Evolutionary conservation across 1,140 invertebrate species (phyloP), one percentile per base, ranked within the genome.

Genomic region (Papilio polytes): DNA sequence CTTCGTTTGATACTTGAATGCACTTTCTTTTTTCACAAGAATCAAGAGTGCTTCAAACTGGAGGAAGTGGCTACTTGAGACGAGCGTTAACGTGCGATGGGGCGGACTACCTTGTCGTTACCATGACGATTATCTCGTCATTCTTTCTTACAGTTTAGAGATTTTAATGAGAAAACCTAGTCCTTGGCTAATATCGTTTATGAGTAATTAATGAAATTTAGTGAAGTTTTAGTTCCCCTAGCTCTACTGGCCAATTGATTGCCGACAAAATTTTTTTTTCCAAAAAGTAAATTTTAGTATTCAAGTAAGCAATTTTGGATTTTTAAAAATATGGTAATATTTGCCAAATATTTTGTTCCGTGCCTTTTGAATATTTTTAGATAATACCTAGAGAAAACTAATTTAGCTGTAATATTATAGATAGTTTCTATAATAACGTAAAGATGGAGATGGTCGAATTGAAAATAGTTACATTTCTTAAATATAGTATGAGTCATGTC

Each of bases 21-120:
- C 63, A 70, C 63, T 70, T 70, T 70, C 63, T 70, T 70, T 70
- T 70, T 70, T 70, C 63, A 31, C 26, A 70, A 70, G 63, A 70
- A 70, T 70, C 63, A 70, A 70, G 63, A 31, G 63, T 26, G 13
- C 63, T 70, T 36, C 63, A 70, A 70, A 70, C 26, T 31, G 12
- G 63, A 31, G 22, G 63, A 70, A 63, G 63, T 70, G 26, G 13
- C 26, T 10, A 70, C 63, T 70, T 70, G 22, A 70, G 63, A 70
- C 63, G 26, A 36, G 63, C 63, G 63, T 70, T 70, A 36, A 70
- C 63, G 63, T 70, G 63, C 13, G 63, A 70, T 70, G 63, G 26
- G 63, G 22, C 63, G 12, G 26, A 36, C 63, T 66, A 66, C 59
- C 56, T 59, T 59, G 56, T 66, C 26, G 22, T 31, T 26, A 70